phyloP scores from a whole-genome alignment of 2,113 vertebrate genomes.

The Rhipidura dahli region DNA sequence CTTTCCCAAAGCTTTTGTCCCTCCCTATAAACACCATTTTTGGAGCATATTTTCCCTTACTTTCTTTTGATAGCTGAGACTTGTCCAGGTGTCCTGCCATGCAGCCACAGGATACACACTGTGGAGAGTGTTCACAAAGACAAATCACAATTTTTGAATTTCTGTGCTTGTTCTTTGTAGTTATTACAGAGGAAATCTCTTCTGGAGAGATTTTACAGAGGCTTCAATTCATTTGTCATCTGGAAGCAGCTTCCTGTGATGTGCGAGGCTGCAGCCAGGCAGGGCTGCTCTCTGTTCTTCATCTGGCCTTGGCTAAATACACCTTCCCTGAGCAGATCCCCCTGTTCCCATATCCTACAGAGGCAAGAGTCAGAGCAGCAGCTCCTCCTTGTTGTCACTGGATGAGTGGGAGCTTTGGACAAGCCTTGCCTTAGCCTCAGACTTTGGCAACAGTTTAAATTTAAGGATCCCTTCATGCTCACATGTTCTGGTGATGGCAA shows the following conservation, averaged over 20 bases:
- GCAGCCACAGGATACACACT: not conserved
- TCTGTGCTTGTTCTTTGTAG: not conserved
- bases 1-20: not conserved
- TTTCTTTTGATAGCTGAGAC: not conserved
- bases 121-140: not conserved
- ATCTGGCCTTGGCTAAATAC: not conserved
- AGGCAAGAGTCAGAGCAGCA: not conserved
- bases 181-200: not conserved
- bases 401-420: not conserved
- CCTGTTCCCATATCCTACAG: fast-evolving
- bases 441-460: not conserved
- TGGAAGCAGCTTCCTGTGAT: not conserved
- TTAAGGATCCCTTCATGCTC: not conserved
- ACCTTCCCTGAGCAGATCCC: not conserved
- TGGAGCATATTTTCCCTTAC: not conserved
- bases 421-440: not conserved
- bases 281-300: not conserved
- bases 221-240: not conserved
- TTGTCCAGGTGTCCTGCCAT: not conserved
- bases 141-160: not conserved
- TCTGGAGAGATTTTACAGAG: not conserved
- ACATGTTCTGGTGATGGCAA: not conserved
- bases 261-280: not conserved
- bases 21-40: not conserved
- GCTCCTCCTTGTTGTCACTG: not conserved